A percentile compares a stretch with the other conserved stretches of the same genome.
phyloP scores from a whole-genome alignment of 2,797 vertebrate species.

The Caiman crocodilus region DNA sequence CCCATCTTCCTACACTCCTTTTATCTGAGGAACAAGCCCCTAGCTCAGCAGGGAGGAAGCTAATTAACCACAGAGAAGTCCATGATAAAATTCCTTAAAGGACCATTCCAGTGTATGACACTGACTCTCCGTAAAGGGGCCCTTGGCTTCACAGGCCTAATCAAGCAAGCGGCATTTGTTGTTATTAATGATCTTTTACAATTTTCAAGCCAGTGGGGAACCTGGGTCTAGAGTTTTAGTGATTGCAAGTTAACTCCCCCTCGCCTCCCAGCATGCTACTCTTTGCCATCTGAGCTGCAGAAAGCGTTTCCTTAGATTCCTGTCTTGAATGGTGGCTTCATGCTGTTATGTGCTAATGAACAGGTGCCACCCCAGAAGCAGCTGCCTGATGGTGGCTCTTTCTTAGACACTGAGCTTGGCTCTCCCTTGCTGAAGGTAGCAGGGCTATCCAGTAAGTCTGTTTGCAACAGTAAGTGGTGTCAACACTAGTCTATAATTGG shows the following conservation, averaged over 20 bases:
- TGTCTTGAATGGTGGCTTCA: rapidly evolving
- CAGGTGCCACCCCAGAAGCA: background rate
- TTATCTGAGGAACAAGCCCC: background rate
- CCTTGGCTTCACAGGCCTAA: rapidly evolving
- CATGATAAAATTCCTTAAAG: background rate
- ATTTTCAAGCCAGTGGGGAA: background rate
- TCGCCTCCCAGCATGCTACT: background rate
- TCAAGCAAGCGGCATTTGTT: background rate
- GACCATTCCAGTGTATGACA: background rate
- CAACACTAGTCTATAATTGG: background rate
- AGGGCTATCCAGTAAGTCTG: background rate
- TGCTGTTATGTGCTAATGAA: background rate
- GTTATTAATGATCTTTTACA: background rate
- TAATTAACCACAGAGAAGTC: background rate
- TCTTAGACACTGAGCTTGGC: no score
- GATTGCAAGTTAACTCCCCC: background rate
- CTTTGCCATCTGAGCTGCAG: background rate
- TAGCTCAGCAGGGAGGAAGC: background rate
- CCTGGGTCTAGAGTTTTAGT: background rate
- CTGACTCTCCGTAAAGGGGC: background rate
- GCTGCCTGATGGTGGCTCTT: rapidly evolving
- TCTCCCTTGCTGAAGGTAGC: background rate
- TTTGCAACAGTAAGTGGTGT: background rate
- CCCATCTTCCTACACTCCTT: background rate
- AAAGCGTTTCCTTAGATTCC: rapidly evolving